These are phyloP conservation scores for Rhagologus leucostigma DNA, from an alignment of 2,113 vertebrate genomes.

Conservation along the genomic window DNA sequence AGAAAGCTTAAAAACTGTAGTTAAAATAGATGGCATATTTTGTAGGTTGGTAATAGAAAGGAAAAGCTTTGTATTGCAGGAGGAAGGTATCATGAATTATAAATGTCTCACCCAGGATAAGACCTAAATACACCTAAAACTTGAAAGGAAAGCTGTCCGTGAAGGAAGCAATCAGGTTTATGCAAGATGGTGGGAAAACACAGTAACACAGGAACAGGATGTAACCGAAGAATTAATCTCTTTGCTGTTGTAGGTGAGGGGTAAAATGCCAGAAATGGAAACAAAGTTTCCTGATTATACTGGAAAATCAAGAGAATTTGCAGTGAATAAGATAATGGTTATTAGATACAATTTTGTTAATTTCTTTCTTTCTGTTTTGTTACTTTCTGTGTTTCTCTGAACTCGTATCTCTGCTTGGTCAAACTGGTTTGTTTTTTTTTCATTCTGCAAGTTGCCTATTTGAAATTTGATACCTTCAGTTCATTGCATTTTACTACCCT, in stretches of 20 bases:
- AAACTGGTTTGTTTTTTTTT: not conserved
- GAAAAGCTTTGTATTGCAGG: not conserved
- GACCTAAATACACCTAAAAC: not conserved
- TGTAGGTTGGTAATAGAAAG: not conserved
- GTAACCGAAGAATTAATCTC: conserved; percentile 52
- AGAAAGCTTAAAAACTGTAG: not conserved
- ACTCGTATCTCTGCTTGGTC: not conserved
- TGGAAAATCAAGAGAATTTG: not conserved
- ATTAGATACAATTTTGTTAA: not conserved
- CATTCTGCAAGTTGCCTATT: not conserved
- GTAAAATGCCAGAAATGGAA: conserved; percentile 61
- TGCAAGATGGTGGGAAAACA: conserved; percentile 46
- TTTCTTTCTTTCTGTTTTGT: not conserved
- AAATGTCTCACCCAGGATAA: not conserved
- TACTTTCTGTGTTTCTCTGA: not conserved
- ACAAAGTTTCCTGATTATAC: conserved; percentile 48
- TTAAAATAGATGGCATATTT: not conserved
- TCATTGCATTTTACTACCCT: not conserved
- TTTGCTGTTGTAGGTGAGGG: conserved; percentile 48
- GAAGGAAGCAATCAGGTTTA: conserved; percentile 38
- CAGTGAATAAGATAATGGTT: not conserved
- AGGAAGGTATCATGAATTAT: not conserved
- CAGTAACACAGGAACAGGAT: conserved; percentile 59
- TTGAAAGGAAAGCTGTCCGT: not conserved
- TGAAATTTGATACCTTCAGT: not conserved